Evolutionary conservation across 2,888 invertebrate genomes (phyloP).

Genomic region (Dexiosoma caninum): DNA sequence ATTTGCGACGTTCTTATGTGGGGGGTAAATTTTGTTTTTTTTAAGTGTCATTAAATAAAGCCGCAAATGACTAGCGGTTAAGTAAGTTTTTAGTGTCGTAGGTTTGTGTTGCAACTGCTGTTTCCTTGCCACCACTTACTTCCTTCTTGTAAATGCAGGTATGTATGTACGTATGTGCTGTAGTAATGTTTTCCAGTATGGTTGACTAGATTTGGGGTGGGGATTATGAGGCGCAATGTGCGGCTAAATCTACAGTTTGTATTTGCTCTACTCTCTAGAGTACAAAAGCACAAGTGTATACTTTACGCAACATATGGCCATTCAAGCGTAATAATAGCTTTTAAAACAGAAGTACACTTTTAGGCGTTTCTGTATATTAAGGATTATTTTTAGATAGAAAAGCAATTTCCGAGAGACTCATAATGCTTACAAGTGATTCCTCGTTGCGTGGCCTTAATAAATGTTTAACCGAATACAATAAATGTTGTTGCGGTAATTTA

Average conservation of each 20-base stretch:
- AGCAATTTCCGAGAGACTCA: neutral
- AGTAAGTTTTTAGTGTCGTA: constrained; percentile 31
- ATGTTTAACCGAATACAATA: constrained; percentile 33
- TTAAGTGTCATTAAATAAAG: constrained; percentile 59
- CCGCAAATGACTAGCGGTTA: constrained; percentile 64
- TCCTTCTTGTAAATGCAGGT: too few relatives aligned
- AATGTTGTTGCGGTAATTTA: constrained; percentile 11
- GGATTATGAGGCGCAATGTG: neutral
- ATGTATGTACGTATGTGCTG: neutral
- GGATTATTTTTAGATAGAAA: neutral
- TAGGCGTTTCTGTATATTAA: constrained; percentile 24
- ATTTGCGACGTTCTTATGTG: too few relatives aligned
- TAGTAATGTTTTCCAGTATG: neutral
- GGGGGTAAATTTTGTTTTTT: too few relatives aligned
- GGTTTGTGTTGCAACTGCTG: constrained; percentile 11
- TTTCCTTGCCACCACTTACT: neutral
- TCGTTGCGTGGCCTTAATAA: constrained; percentile 17
- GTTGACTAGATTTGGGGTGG: neutral
- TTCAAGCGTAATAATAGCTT: constrained; percentile 43
- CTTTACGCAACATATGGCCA: constrained; percentile 22
- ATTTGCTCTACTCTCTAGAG: neutral
- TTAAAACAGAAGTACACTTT: constrained; percentile 38
- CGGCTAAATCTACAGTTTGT: neutral
- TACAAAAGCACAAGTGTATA: neutral
- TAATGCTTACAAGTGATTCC: neutral